Conservation (phyloP, 2,888 invertebrate species). For the Lithosia quadra region DNA sequence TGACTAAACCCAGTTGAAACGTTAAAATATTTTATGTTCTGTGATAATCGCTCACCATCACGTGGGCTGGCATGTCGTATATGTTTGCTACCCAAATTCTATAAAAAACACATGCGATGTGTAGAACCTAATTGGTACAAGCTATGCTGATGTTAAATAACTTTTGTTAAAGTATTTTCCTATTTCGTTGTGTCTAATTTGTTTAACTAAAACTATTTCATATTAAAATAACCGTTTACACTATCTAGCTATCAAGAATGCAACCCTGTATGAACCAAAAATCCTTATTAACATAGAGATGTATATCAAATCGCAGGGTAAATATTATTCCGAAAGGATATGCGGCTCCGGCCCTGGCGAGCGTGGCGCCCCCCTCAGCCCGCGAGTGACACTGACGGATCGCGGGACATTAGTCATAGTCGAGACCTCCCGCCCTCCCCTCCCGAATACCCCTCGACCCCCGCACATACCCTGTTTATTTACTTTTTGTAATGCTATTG, state of each 20-base stretch:
- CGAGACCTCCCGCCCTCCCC: slow-evolving; percentile 76
- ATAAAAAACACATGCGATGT: background rate
- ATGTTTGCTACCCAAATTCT: background rate
- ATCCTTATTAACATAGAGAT: slow-evolving; percentile 81
- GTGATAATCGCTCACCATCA: background rate
- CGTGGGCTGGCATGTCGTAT: background rate
- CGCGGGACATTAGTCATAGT: slow-evolving; percentile 90
- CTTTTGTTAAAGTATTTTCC: slow-evolving; percentile 7
- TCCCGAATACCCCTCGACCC: slow-evolving; percentile 80
- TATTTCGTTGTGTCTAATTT: slow-evolving; percentile 9
- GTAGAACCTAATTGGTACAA: slow-evolving; percentile 1
- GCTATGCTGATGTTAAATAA: background rate
- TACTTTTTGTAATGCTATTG: slow-evolving; percentile 87
- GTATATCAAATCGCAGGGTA: slow-evolving; percentile 77
- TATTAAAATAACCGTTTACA: slow-evolving; percentile 26
- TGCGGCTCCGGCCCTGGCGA: slow-evolving; percentile 79
- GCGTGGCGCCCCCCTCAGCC: slow-evolving; percentile 78
- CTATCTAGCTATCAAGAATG: slow-evolving; percentile 40
- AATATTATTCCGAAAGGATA: slow-evolving; percentile 83
- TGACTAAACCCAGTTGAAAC: background rate
- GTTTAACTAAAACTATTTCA: slow-evolving; percentile 21
- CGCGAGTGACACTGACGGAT: slow-evolving; percentile 90
- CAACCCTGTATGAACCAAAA: slow-evolving; percentile 59
- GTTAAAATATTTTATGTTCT: too few species aligned
- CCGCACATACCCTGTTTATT: slow-evolving; percentile 83